Evolutionary conservation across 2,888 invertebrate species (phyloP).

Genomic region (Melitaea athalia): DNA sequence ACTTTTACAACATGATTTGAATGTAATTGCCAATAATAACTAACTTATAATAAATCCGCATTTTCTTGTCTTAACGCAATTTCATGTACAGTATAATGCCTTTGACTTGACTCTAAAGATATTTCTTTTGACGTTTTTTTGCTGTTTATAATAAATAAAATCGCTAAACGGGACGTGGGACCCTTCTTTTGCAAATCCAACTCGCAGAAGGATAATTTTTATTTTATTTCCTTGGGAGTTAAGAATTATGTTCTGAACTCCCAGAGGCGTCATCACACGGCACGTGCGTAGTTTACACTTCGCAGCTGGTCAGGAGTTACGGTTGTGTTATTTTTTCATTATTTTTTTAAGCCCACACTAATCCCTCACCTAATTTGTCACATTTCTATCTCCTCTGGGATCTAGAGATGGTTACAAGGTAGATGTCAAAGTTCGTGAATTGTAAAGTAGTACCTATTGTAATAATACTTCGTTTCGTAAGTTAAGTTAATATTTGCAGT

Average conservation of each 20-base stretch:
- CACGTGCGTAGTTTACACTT: conserved; percentile 46
- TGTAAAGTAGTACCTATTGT: neutral
- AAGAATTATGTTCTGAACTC: conserved; percentile 36
- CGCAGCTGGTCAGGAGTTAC: conserved; percentile 44
- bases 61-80: too few relatives aligned
- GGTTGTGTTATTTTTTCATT: conserved; percentile 48
- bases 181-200: neutral
- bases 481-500: neutral
- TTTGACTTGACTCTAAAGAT: too few relatives aligned
- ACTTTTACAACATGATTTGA: too few relatives aligned
- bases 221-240: conserved; percentile 28
- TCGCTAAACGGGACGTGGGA: too few relatives aligned
- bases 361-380: conserved; percentile 42
- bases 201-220: conserved; percentile 9
- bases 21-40: too few relatives aligned
- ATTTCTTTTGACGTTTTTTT: too few relatives aligned
- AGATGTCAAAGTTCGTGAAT: conserved; percentile 2
- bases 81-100: too few relatives aligned
- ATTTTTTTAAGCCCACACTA: conserved; percentile 38
- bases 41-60: too few relatives aligned
- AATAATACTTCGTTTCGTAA: neutral
- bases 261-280: conserved; percentile 36
- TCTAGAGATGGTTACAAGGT: conserved; percentile 20
- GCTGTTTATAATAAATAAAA: too few relatives aligned
- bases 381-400: conserved; percentile 36